phyloP scores from a whole-genome alignment of 2,888 invertebrate genomes.

The Oxyscelio sp. region DNA sequence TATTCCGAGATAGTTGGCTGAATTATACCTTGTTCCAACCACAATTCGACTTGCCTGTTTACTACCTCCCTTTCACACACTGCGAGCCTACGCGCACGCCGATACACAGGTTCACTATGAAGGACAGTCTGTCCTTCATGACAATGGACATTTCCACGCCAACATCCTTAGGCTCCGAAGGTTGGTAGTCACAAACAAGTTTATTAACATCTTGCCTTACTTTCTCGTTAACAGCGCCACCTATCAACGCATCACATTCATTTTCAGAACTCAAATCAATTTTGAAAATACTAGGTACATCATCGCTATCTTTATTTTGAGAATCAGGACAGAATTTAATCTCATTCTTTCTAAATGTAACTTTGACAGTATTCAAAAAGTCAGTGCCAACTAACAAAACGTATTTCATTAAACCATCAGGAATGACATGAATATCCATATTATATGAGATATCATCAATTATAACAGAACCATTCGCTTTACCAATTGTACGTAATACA shows the following conservation, averaged over 20 bases:
- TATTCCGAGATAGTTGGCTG: too few species aligned
- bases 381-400: constrained; percentile 20
- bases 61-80: too few species aligned
- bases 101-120: constrained; percentile 71
- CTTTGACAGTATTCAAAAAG: constrained; percentile 18
- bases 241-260: constrained; percentile 2
- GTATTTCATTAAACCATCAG: constrained; percentile 1
- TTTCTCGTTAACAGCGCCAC: constrained; percentile 15
- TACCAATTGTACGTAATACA: not conserved
- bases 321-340: constrained; percentile 7
- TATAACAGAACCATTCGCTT: not conserved
- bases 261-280: constrained; percentile 14
- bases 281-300: constrained; percentile 14
- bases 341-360: constrained; percentile 9
- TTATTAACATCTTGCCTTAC: constrained; percentile 20
- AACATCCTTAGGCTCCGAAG: constrained; percentile 26
- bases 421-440: not conserved
- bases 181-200: constrained; percentile 46
- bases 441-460: constrained; percentile 3
- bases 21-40: too few species aligned
- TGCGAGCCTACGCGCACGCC: constrained; percentile 35
- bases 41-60: too few species aligned
- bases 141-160: constrained; percentile 58
- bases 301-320: not conserved
- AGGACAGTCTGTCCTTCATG: constrained; percentile 65